Evolutionary conservation across 37 sponge, comb jelly and placozoan species (phyloP).

Genomic region (Chondrilla cf. caribensis): DNA sequence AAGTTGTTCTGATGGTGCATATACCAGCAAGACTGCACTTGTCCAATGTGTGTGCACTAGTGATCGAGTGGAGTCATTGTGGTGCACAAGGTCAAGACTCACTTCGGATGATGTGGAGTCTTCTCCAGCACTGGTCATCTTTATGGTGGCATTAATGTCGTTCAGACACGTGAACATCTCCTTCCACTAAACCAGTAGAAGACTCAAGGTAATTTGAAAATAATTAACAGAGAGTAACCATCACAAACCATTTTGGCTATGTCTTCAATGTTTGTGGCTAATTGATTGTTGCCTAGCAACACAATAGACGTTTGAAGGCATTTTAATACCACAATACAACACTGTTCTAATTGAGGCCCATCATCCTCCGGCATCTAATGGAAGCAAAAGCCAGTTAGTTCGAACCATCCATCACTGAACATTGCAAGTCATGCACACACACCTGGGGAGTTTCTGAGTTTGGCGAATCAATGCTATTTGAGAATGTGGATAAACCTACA

Average conservation of each 20-base stretch:
- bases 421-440: too few relatives aligned
- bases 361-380: background rate
- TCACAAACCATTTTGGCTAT: background rate
- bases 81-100: too few relatives aligned
- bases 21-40: too few relatives aligned
- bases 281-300: constrained; percentile 39
- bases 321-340: constrained; percentile 46
- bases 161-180: background rate
- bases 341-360: background rate
- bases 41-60: too few relatives aligned
- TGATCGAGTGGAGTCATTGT: too few relatives aligned
- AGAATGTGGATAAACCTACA: too few relatives aligned
- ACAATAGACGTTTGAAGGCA: constrained; percentile 51
- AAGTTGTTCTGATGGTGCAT: too few relatives aligned
- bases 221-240: too few relatives aligned
- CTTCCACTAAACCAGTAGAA: constrained; percentile 5
- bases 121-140: background rate
- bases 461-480: too few relatives aligned
- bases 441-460: too few relatives aligned
- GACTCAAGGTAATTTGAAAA: background rate
- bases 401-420: too few relatives aligned
- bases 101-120: background rate
- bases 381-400: too few relatives aligned
- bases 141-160: constrained; percentile 4
- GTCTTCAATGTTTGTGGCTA: constrained; percentile 12